Percentiles rank a stretch among this genome's conserved stretches.
Conservation (phyloP, 2,888 invertebrate species). For the Ceramica pisi region DNA sequence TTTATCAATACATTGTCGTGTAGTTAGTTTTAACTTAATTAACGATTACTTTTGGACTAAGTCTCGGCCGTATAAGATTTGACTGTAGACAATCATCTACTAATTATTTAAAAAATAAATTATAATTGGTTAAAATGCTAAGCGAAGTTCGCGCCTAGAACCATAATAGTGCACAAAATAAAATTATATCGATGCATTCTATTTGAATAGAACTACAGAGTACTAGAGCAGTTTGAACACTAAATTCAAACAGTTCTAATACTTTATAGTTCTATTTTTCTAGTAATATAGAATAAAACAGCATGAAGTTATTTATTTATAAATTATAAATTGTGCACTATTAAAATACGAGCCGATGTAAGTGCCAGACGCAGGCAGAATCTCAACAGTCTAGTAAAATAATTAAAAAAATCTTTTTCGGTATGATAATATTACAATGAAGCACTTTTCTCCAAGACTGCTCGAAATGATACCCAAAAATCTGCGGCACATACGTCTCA, state of each 20-base stretch:
- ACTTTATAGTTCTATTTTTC: not conserved
- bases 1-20: constrained; percentile 28
- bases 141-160: not conserved
- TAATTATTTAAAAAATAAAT: constrained; percentile 42
- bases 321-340: constrained; percentile 4
- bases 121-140: constrained; percentile 32
- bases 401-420: not conserved
- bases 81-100: constrained; percentile 26
- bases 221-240: too few relatives aligned
- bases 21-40: constrained; percentile 19
- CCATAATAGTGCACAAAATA: constrained; percentile 1
- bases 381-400: too few relatives aligned
- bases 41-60: constrained; percentile 52
- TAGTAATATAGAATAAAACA: not conserved
- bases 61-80: constrained; percentile 55
- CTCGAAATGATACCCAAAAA: not conserved
- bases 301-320: not conserved
- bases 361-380: not conserved
- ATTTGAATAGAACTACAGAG: too few relatives aligned
- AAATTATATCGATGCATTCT: not conserved
- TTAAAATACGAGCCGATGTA: not conserved
- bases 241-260: constrained; percentile 1
- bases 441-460: not conserved
- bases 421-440: not conserved
- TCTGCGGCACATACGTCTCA: not conserved